Conservation (phyloP, 2,797 vertebrate genomes). For the Cyprinella venusta region DNA sequence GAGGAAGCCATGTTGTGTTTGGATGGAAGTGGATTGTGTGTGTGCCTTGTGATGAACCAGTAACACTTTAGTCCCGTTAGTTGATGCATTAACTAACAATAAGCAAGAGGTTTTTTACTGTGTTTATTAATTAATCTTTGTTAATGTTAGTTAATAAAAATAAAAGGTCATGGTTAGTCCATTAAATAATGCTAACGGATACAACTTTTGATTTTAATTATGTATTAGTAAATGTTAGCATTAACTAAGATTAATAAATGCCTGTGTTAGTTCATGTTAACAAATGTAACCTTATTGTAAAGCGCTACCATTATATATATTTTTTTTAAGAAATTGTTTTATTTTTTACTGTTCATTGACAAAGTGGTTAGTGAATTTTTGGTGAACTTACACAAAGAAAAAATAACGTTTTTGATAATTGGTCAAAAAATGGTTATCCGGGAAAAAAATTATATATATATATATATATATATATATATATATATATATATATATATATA, state of each 20-base stretch:
- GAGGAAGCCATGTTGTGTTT: constrained; percentile 62
- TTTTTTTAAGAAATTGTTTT: not conserved
- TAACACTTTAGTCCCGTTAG: not conserved
- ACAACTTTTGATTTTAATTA: not conserved
- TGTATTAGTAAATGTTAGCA: not conserved
- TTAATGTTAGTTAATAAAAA: not conserved
- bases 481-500: no score
- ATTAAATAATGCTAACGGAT: not conserved
- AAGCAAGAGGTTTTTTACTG: not conserved
- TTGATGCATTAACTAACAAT: not conserved
- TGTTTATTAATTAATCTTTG: not conserved
- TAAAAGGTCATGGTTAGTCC: not conserved
- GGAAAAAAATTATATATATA: no score
- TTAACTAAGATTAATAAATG: not conserved
- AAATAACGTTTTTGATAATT: not conserved
- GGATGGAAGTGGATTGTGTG: constrained; percentile 66
- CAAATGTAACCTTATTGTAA: not conserved
- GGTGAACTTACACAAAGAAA: not conserved
- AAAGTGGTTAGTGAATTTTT: not conserved
- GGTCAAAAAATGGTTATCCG: no score
- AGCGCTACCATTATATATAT: not conserved
- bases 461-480: no score
- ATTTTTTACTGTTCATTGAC: not conserved
- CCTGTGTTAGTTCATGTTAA: not conserved
- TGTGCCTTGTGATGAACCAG: constrained; percentile 53